phyloP scores from a whole-genome alignment of 2,888 invertebrate species.

The Phoenoteleia sp. region DNA sequence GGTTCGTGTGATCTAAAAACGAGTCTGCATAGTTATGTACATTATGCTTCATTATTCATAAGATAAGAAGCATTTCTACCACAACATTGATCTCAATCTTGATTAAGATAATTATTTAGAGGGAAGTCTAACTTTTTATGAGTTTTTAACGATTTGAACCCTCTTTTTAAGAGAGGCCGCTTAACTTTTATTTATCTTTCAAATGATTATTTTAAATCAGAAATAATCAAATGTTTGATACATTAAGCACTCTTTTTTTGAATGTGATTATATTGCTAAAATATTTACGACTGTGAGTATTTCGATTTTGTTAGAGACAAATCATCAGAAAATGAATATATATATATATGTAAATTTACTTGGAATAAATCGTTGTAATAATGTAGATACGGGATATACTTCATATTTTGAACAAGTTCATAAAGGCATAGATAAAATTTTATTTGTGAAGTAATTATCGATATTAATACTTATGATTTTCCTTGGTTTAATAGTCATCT shows the following conservation, averaged over 20 bases:
- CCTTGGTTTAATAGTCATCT: too few relatives aligned
- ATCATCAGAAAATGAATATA: too few relatives aligned
- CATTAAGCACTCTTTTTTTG: not conserved
- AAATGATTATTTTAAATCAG: not conserved
- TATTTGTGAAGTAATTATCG: too few relatives aligned
- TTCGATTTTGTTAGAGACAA: not conserved
- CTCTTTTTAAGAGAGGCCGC: not conserved
- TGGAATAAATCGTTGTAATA: too few relatives aligned
- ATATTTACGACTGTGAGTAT: not conserved
- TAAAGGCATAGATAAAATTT: too few relatives aligned
- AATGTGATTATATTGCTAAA: not conserved
- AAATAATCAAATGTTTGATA: not conserved
- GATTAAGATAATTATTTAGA: not conserved
- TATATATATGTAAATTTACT: too few relatives aligned
- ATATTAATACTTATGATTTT: too few relatives aligned
- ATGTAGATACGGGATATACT: too few relatives aligned
- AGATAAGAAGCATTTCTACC: not conserved
- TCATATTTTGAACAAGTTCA: too few relatives aligned
- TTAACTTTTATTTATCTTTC: too few relatives aligned
- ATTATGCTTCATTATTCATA: conserved; percentile 10
- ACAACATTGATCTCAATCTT: not conserved
- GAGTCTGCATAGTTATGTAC: not conserved
- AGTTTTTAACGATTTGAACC: not conserved
- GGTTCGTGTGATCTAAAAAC: conserved; percentile 11
- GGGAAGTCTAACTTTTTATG: not conserved